Base-by-base conservation (phyloP, 2,113 vertebrate species). In the Sebastes fasciatus region DNA sequence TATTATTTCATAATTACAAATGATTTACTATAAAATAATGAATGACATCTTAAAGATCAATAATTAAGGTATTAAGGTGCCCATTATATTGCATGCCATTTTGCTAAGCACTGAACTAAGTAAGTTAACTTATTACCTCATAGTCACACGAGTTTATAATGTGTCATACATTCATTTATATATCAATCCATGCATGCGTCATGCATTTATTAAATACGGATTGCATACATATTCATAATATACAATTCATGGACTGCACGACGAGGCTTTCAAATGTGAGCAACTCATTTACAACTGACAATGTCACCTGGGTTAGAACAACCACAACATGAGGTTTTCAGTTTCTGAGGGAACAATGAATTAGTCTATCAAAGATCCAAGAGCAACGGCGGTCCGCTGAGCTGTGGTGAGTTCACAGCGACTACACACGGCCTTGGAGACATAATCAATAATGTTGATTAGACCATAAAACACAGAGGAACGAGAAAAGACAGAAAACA, bases 371-470 rank as follows among this genome's bases (percentile, higher is more conserved):
- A 64, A 8, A 70, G 75, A 64, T 13, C 43, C 2, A 14, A 17
- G 45, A 69, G 49, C 65, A 66, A 67, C 9, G 2, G 14, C 21
- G 8, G 14, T 55, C 42, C 12, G 9, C 14, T 57, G 63, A 78
- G 21, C 12, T 23, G 70, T 40, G 55, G 55, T 46, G 64, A 42
- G 52, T 67, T 84, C 64, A 43, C 19, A 57, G 74, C 40, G 13
- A 6, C 65, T 21, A 45, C 66, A 66, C 51, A 12, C 10, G 3
- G 75, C 79, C 68, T 62, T 26, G 48, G 63, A 81, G 73, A 81
- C 80, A 46, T 57, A 77, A 88, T 90, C 85, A 80, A 87, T 88
- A 68, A 61, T 58, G 82, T 60, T 86, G 73, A 86, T 86, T 81
- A 76, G 23, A 64, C 65, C 57, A 58, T 83, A 76, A 88, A 83